Conservation (phyloP, 2,888 invertebrate genomes). For the Cabera pusaria region DNA sequence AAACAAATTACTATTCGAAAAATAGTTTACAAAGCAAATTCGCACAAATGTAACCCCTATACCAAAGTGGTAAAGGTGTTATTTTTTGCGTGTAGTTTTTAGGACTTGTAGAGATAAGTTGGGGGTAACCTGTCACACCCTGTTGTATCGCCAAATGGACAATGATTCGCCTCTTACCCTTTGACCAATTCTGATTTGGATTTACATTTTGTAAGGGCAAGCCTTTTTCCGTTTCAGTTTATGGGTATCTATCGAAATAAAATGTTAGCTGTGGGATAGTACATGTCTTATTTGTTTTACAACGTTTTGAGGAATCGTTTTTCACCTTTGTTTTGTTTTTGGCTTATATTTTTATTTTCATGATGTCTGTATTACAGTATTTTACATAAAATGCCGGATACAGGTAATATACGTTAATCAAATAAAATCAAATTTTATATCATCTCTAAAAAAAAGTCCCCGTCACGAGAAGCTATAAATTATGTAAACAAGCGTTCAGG, state of each 20-base stretch:
- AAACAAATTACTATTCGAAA: constrained; percentile 35
- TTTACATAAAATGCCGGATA: too few relatives aligned
- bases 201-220: constrained; percentile 52
- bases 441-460: too few relatives aligned
- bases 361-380: too few relatives aligned
- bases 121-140: constrained; percentile 47
- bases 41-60: constrained; percentile 28
- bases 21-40: constrained; percentile 27
- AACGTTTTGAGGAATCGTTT: too few relatives aligned
- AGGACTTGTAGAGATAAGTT: constrained; percentile 12
- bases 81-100: constrained; percentile 17
- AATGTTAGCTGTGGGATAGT: too few relatives aligned
- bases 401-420: too few relatives aligned
- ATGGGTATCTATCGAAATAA: constrained; percentile 19
- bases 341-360: too few relatives aligned
- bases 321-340: too few relatives aligned
- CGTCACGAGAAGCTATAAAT: too few relatives aligned
- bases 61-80: constrained; percentile 4
- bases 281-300: too few relatives aligned
- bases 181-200: constrained; percentile 60
- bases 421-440: too few relatives aligned
- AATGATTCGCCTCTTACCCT: constrained; percentile 61
- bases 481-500: too few relatives aligned
- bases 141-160: constrained; percentile 56
- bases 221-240: constrained; percentile 32